A percentile compares a stretch with the other conserved stretches of the same genome.
Evolutionary conservation across 1,140 invertebrate genomes (phyloP).

Genomic region (Cardiocondyla obscurior): DNA sequence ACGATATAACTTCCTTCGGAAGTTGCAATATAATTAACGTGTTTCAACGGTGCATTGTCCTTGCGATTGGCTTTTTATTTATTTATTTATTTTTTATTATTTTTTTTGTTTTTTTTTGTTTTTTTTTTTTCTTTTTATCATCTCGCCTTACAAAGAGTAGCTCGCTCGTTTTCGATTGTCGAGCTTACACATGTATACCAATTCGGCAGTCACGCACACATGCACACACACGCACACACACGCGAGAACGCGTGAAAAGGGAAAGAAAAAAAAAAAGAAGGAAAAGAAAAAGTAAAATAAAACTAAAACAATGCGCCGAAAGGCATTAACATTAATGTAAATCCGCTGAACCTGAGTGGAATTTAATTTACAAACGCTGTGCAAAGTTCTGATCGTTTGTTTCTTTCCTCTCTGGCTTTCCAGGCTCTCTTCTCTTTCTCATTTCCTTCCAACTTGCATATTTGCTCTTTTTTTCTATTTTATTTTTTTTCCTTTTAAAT

Average conservation of each 20-base stretch:
- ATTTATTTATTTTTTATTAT: too few species aligned
- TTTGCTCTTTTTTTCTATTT: background rate
- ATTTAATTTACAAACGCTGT: conserved; percentile 44
- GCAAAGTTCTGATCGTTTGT: conserved; percentile 6
- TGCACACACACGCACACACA: conserved; percentile 64
- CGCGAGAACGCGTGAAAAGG: conserved; percentile 63
- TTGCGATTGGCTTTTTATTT: conserved; percentile 51
- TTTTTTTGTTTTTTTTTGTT: conserved; percentile 4
- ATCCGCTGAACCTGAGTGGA: conserved; percentile 28
- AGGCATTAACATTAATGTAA: conserved; percentile 17
- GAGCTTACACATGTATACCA: conserved; percentile 65
- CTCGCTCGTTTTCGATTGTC: conserved; percentile 56
- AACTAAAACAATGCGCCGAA: conserved; percentile 27
- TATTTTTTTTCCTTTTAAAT: conserved; percentile 1
- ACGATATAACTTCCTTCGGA: conserved; percentile 16
- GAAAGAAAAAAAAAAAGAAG: conserved; percentile 58
- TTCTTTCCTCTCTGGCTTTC: background rate
- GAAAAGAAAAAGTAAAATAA: conserved; percentile 54
- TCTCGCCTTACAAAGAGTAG: conserved; percentile 51
- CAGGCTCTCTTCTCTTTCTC: background rate
- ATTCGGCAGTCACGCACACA: conserved; percentile 67
- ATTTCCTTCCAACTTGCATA: background rate
- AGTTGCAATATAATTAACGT: background rate
- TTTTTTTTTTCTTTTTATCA: background rate
- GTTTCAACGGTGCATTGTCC: conserved; percentile 60